Conservation (phyloP, 2,113 vertebrate species). For the Pteruthius melanotis region DNA sequence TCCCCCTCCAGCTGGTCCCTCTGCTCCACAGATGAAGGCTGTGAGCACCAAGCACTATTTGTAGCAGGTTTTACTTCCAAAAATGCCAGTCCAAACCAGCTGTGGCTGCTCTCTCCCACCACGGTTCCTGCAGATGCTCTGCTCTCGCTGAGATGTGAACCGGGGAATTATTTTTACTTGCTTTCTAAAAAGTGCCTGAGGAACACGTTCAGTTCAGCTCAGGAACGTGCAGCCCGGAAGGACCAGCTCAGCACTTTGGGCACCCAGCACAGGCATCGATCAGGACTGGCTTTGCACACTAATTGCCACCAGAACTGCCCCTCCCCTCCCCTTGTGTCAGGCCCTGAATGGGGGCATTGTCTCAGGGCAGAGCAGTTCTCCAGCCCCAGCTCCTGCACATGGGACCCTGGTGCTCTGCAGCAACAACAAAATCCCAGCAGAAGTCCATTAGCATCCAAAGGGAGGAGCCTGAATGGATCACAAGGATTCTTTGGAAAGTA, state of each 20-base stretch:
- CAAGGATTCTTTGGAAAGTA: constrained; percentile 10
- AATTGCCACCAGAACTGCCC: background rate
- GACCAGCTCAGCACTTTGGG: background rate
- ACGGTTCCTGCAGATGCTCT: background rate
- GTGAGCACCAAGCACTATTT: background rate
- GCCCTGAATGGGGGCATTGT: constrained; percentile 35
- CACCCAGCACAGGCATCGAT: background rate
- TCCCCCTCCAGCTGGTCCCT: background rate
- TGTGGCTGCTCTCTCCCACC: background rate
- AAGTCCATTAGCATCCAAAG: constrained; percentile 53
- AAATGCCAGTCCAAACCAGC: background rate
- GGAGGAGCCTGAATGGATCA: constrained; percentile 9
- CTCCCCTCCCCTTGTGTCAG: background rate
- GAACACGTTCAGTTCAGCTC: background rate
- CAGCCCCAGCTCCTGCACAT: background rate
- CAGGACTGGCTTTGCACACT: background rate
- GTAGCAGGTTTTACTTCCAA: background rate
- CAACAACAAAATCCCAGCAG: constrained; percentile 33
- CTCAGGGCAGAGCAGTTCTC: background rate
- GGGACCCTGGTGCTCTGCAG: background rate
- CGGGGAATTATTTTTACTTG: background rate
- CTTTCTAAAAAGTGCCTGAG: background rate
- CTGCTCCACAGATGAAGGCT: background rate
- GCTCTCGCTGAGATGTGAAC: background rate
- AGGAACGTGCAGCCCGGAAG: accelerated